Evolutionary conservation across 2,797 vertebrate species (phyloP), one percentile per base, ranked within the genome.

Genomic region (Pogonophryne albipinna): DNA sequence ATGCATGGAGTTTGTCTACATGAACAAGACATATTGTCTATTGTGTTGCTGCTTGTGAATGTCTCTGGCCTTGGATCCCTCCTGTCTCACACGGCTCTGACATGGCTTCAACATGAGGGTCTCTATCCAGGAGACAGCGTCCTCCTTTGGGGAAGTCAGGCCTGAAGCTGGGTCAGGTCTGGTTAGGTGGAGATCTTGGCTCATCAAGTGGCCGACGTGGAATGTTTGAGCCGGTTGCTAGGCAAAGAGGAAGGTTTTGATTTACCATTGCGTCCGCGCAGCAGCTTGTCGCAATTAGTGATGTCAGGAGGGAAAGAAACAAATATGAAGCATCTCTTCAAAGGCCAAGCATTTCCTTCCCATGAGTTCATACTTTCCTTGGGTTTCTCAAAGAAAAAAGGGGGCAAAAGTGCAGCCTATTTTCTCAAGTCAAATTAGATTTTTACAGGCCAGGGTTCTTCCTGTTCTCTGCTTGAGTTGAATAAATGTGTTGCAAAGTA

Each of bases 241-340:
- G 85, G 93, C 85, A 76, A 91, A 92, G 74, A 86, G 90, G 91
- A 93, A 92, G 90, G 91, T 93, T 95, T 93, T 93, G 92, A 95
- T 96, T 94, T 95, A 85, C 71, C 79, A 74, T 87, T 81, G 88
- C 83, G 82, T 89, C 82, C 83, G 76, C 50, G 17, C 66, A 92
- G 90, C 95, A 95, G 92, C 95, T 95, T 96, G 95, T 95, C 90
- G 86, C 92, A 95, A 94, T 95, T 95, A 95, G 92, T 93, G 93
- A 94, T 93, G 94, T 95, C 94, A 94, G 89, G 66, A 91, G 86
- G 89, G 87, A 92, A 86, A 92, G 93, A 93, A 94, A 93, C 93
- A 93, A 94, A 94, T 92, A 92, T 89, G 85, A 92, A 90, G 83
- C 90, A 73, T 91, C 84, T 88, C 92, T 94, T 95, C 93, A 94